Base-by-base conservation (phyloP, 2,113 vertebrate species). In the Elaphurus davidianus region DNA sequence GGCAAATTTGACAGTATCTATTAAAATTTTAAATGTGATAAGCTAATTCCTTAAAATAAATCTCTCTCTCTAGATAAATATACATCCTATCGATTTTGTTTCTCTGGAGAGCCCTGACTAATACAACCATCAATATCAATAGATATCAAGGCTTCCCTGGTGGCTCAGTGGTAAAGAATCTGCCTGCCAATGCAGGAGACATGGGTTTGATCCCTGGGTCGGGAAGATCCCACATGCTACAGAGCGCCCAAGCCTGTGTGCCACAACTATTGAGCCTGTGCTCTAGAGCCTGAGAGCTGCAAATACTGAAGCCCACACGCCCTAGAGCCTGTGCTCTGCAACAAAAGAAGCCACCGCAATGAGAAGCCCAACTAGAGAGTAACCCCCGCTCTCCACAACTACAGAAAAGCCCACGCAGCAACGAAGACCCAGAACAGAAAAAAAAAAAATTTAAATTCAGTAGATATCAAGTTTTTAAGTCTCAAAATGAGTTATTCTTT, bases 11-110 rank as follows among this genome's bases (percentile, higher is more conserved):
- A 85, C 87, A 88, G 45, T 30, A 78, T 60, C 71, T 79, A 82
- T 89, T 89, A 91, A 83, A 96, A 87, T 92, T 81, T 78, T 15
- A 64, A 76, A 62, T 97, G 47, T 67, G 64, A 96, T 74, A 40
- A 74, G 5, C 21, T 40, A 25, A 74, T 12, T 74, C 11, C 67
- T 40, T 74, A 43, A 76, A 76, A 76, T 76, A 76, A 76, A 76
- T 43, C 23, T 74, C 67, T 74, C 67, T 76, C 0, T 76, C 1
- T 43, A 6, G 40, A 43, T 43, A 74, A 74, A 76, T 27, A 43
- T 76, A 43, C 36, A 43, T 43, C 36, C 71, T 43, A 43, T 76
- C 1, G 23, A 76, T 76, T 43, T 43, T 76, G 71, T 76, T 76
- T 76, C 71, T 76, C 71, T 76, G 71, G 71, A 76, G 36, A 76